phyloP scores from a whole-genome alignment of 2,888 invertebrate genomes.

The Machimus rusticus region DNA sequence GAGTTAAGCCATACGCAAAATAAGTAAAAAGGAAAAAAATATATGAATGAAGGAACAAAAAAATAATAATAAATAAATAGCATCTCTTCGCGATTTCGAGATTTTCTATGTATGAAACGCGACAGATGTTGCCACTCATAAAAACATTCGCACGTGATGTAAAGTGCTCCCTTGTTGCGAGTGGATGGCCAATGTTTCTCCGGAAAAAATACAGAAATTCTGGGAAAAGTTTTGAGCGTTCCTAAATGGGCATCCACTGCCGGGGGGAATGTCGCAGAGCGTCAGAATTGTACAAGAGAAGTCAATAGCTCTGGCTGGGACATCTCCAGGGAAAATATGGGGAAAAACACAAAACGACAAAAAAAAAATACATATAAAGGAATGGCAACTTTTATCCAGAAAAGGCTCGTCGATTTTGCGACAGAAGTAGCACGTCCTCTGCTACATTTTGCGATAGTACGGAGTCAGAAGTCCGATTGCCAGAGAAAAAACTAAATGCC shows the following conservation, averaged over 20 bases:
- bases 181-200: background rate
- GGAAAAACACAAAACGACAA: background rate
- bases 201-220: slow-evolving; percentile 15
- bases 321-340: background rate
- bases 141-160: slow-evolving; percentile 16
- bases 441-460: background rate
- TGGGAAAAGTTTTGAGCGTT: slow-evolving; percentile 5
- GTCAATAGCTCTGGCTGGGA: background rate
- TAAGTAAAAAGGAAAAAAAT: background rate
- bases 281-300: background rate
- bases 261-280: background rate
- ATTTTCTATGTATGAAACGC: background rate
- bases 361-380: background rate
- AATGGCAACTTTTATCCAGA: background rate
- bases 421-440: background rate
- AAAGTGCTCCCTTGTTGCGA: background rate
- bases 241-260: background rate
- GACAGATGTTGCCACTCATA: background rate
- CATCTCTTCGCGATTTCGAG: background rate
- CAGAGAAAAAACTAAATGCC: background rate
- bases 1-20: background rate
- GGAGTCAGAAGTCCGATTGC: background rate
- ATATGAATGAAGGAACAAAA: background rate
- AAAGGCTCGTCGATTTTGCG: background rate
- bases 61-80: too few species aligned